Evolutionary conservation across 1,140 invertebrate species (phyloP), one percentile per base, ranked within the genome.

Genomic region (Ladona fulva): DNA sequence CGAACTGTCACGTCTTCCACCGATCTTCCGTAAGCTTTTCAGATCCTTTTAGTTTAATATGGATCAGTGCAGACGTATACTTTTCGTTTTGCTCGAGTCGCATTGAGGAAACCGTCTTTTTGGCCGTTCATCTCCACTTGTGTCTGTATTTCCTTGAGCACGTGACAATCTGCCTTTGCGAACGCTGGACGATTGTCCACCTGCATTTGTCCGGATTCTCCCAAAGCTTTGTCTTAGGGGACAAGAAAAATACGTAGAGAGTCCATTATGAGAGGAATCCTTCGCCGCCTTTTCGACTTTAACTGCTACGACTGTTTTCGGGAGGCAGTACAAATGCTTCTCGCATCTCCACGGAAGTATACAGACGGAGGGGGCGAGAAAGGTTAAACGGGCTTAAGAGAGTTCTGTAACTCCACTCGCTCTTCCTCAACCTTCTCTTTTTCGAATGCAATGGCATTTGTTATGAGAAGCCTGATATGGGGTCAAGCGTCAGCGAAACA

Each of bases 271-370:
- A 52, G 19, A 52, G 44, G 44, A 52, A 52, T 52, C 44, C 44
- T 52, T 52, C 19, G 44, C 19, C 44, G 44, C n/a, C 44, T 52
- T 52, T 52, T 66, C 52, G 5, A 22, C n/a, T 66, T 66, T 66
- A 66, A 66, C 14, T 66, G 52, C 52, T 66, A 66, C 52, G 52
- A 66, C 52, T 66, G 52, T 66, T 66, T 66, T 66, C 52, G n/a
- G 52, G 52, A 66, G 52, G 52, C 52, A 19, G n/a, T 66, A 66
- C 16, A 66, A 66, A 66, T 66, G 52, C 52, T 16, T 3, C 52
- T 37, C 8, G 8, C 44, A 52, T 52, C 44, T 52, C 44, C 3
- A 22, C 3, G 52, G 52, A 66, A 66, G 14, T 16, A 22, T 12
- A 22, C 14, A 12, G 19, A 52, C 44, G 44, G 44, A 52, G 12